phyloP scores from a whole-genome alignment of 2,888 invertebrate genomes.

The Cancer borealis region DNA sequence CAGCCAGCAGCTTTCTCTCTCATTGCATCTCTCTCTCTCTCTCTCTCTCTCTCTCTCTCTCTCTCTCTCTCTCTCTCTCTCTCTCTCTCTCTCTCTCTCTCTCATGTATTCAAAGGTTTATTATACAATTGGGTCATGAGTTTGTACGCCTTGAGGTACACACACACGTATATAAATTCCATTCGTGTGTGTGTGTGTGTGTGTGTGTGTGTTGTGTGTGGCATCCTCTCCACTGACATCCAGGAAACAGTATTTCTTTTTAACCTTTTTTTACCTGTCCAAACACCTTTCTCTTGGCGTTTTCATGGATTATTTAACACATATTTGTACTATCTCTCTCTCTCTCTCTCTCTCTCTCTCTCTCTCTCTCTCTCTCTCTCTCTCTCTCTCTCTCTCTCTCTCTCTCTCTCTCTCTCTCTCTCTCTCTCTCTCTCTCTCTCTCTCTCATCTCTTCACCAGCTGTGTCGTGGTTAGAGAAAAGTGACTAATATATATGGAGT shows the following conservation, averaged over 20 bases:
- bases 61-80: no score
- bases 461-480: background rate
- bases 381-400: background rate
- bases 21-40: background rate
- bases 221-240: no score
- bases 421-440: background rate
- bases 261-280: no score
- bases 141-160: background rate
- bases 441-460: background rate
- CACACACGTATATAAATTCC: no score
- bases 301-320: background rate
- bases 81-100: no score
- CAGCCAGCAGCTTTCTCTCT: constrained; percentile 32
- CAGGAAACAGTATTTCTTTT: no score
- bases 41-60: no score
- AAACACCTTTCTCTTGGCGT: background rate
- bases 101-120: no score
- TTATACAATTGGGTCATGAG: background rate
- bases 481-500: background rate
- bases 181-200: no score
- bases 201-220: no score
- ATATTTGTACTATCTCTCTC: background rate
- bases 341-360: constrained; percentile 34
- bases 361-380: constrained; percentile 28
- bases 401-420: constrained; percentile 2